Evolutionary conservation across 2,113 vertebrate genomes (phyloP), one percentile per base, ranked within the genome.

Genomic region (Maccullochella peelii): DNA sequence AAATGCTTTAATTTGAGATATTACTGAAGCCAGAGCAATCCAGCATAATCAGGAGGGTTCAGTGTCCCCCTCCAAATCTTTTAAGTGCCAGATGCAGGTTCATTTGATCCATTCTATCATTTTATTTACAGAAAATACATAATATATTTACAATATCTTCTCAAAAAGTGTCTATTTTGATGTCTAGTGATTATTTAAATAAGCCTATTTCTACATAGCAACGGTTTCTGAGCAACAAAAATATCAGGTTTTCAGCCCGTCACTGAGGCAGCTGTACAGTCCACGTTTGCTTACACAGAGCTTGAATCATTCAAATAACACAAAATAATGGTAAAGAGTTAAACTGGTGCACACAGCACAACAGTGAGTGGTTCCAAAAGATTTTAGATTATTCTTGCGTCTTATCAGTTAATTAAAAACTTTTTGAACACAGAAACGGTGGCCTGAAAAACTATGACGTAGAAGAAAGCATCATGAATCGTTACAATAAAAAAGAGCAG

Each of bases 51-150:
- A 84, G 79, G 77, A 90, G 81, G 59, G 61, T 49, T 59, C 10
- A 8, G 42, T 0, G 40, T 58, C 68, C 30, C 54, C 59, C 71
- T 76, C 76, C 69, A 72, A 83, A 72, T 83, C 65, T 86, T 81
- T 10, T 86, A 93, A 91, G 92, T 92, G 90, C 92, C 88, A 92
- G 85, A 91, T 91, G 83, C 86, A 88, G 74, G 75, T 87, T 91
- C 79, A 90, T 62, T 77, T 73, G 82, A 86, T 87, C 83, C 85
- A 66, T 73, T 89, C 71, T 68, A 61, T 88, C 54, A 72, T 87
- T 91, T 90, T 93, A 93, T 93, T 89, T 93, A 94, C 93, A 94
- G 68, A 88, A 92, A 92, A 91, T 95, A 92, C 88, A 95, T 77
- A 83, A 82, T 59, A 66, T 92, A 89, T 93, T 88, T 92, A 94